Base-by-base conservation (phyloP, 2,888 invertebrate species). In the Hydrotaea diabolus region DNA sequence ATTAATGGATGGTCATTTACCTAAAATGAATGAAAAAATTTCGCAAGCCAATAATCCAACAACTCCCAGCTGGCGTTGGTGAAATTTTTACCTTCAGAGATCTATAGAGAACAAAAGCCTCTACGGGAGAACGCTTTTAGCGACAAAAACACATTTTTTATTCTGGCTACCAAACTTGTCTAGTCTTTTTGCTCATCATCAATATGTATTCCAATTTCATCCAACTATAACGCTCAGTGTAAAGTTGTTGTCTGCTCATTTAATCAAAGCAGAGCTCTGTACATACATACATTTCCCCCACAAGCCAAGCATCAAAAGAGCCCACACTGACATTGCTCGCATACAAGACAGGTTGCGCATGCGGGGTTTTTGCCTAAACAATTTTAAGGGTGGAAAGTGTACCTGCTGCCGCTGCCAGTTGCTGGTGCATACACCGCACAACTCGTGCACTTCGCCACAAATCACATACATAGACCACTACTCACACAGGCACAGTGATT, bases 321-420 rank as follows among this genome's bases (percentile, higher is more conserved):
- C 26, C 62, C 62, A 62, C 31, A 31, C 39, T 62, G 31, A 64
- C 15, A 13, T 13, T 9, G n/a, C 31, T 31, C 36, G 17, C 26
- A 39, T 8, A 62, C 55, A 64, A 80, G 43, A 85, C 85, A 77
- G 79, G 79, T 80, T 77, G 55, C 43, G 57, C 69, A 23, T 23
- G 39, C 66, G 36, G 26, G n/a, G 36, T 69, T 43, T 62, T 59
- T 69, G 69, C 19, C 69, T 26, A 62, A 66, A 59, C 43, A 46
- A 73, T 46, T 75, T 80, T 86, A 86, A 75, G 84, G 84, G 86
- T 86, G 78, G 85, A 74, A 77, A 80, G 72, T 31, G 69, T 85
- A 82, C 82, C 79, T 82, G 82, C 81, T 80, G 80, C 75, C 17
- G 15, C 13, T n/a, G 15, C 15, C 31, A 9, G 31, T 31, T 2